Evolutionary conservation across 2,888 invertebrate genomes (phyloP), one percentile per base, ranked within the genome.

Genomic region (Andrena flavipes): DNA sequence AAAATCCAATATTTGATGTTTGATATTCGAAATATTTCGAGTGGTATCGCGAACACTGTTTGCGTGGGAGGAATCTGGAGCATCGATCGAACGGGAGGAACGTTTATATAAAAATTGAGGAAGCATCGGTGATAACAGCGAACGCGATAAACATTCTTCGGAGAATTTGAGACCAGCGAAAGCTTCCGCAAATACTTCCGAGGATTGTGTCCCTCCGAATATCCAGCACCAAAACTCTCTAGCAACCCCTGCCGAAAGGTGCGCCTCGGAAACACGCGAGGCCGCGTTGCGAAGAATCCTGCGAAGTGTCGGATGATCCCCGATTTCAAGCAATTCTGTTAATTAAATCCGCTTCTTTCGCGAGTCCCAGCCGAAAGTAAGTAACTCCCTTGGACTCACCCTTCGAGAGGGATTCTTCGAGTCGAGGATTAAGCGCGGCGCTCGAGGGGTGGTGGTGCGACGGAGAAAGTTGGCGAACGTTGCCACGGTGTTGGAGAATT

Each of bases 391-490:
- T 5, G 42, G 42, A 42, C 16, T 42, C 42, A 5, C 13, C 42
- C 1, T 16, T 16, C 16, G 0, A 16, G 26, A 26, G 3, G 10
- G 56, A 23, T 26, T 56, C 23, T 56, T 8, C 23, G 10, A 10
- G 23, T 56, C 10, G 56, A 56, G 56, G 56, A 56, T 56, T 26
- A 23, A 56, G 56, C 42, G 42, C 5, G 42, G 16, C 42, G 42
- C 42, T 42, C 4, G 1, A 42, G 10, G 13, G 23, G 10, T 8
- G 23, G 10, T 1, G 56, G 30, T 16, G 42, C 51, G 23, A 2
- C 35, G 13, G 10, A 65, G 65, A 75, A 76, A 78, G 48, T 78
- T 30, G 62, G 54, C 51, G 54, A 76, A 76, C 67, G 30, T 54
- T 68, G 42, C 23, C 29, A 51, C 30, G 16, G 23, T 42, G 75